Conservation (phyloP, 2,888 invertebrate species). For the Athripsodes cinereus region DNA sequence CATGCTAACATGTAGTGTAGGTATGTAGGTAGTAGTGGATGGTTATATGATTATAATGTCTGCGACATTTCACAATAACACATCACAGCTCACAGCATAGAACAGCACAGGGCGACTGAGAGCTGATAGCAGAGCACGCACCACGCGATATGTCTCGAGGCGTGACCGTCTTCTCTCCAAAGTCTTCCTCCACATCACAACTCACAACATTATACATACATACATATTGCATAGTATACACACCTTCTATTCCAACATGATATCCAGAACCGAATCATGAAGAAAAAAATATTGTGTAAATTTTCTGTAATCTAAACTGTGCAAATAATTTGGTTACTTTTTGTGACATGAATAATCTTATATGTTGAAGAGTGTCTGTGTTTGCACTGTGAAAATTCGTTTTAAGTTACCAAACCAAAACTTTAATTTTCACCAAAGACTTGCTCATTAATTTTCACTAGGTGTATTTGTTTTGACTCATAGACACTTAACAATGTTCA, state of each 20-base stretch:
- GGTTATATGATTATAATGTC: not conserved
- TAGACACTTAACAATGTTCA: too few species aligned
- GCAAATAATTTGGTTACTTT: too few species aligned
- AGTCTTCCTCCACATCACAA: not conserved
- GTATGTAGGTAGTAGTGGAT: too few species aligned
- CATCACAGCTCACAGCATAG: too few species aligned
- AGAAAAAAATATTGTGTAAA: too few species aligned
- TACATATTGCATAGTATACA: not conserved
- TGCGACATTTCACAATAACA: not conserved
- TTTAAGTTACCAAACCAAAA: not conserved
- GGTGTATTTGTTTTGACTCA: too few species aligned
- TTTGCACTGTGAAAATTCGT: too few species aligned
- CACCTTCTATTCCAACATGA: not conserved
- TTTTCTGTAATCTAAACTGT: too few species aligned
- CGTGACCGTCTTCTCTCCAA: constrained; percentile 1
- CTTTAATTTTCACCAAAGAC: not conserved
- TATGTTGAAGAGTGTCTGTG: too few species aligned
- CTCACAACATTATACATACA: not conserved
- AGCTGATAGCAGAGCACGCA: not conserved
- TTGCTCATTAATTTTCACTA: too few species aligned
- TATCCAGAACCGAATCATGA: not conserved
- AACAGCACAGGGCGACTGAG: too few species aligned
- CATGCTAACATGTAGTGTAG: too few species aligned
- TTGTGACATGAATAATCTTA: not conserved
- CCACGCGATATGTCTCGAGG: constrained; percentile 1